Evolutionary conservation across 2,888 invertebrate genomes (phyloP), one percentile per base, ranked within the genome.

Genomic region (Axea sp.): DNA sequence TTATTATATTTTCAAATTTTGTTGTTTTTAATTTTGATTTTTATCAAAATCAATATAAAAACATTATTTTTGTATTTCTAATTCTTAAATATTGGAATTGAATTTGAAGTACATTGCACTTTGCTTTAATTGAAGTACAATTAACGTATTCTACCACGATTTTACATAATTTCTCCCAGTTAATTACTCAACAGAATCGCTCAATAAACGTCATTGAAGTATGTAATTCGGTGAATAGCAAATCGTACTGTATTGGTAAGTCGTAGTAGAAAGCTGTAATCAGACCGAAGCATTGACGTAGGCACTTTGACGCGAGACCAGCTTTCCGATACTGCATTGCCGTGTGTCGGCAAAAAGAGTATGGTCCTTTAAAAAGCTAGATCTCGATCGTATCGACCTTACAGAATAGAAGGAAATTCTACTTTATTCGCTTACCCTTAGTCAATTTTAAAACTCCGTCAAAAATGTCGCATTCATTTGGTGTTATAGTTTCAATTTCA

Each of bases 121-220:
- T n/a, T n/a, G n/a, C n/a, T 57, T 41, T 24, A 39, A 51, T 51
- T 60, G 43, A 24, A 8, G 26, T 11, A 24, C 17, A 55, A 62
- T 62, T 62, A 39, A 37, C 35, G 11, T 14, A n/a, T 45, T 26
- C 35, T 14, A 39, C 17, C 39, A 17, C 22, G 39, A 71, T 49
- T 55, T 62, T 62, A 57, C 62, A 55, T 62, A 47, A 71, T 57
- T 55, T 15, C 41, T 33, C 15, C n/a, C n/a, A n/a, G n/a, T n/a
- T 72, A 72, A 64, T 72, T 72, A 57, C 71, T 49, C 19, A 57
- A 57, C 64, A 30, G 51, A 57, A 57, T 43, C 71, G 71, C 43
- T 64, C 64, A 51, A 64, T 72, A 72, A 57, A 57, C 35, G 55
- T 51, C 49, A 57, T 64, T 64, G 57, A 72, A 72, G 43, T 51